Conservation (phyloP, 2,797 vertebrate species). For the Nasua narica region DNA sequence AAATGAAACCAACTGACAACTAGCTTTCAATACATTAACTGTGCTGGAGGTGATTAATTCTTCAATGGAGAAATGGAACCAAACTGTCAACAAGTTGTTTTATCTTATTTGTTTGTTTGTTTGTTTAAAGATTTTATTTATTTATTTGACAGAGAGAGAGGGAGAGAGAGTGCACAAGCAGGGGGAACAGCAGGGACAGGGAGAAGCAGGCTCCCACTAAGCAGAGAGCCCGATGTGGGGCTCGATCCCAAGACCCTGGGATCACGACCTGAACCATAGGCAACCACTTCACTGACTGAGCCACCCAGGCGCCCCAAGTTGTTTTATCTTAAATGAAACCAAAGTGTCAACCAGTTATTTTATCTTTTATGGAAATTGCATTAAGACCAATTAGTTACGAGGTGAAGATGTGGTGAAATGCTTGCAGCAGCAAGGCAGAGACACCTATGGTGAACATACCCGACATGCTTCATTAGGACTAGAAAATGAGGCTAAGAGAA, state of each 20-base stretch:
- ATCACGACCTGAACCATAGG: no score
- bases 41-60: background rate
- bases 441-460: background rate
- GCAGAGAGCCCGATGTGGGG: no score
- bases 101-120: background rate
- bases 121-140: no score
- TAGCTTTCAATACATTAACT: background rate
- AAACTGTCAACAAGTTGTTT: background rate
- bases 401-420: background rate
- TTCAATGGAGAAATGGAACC: background rate
- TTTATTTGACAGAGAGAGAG: no score
- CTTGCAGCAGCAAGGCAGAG: background rate
- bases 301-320: background rate
- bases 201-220: no score
- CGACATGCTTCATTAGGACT: background rate
- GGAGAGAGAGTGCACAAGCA: no score
- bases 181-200: no score
- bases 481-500: background rate
- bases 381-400: background rate
- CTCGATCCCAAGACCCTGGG: no score
- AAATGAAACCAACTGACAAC: background rate
- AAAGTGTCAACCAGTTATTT: background rate
- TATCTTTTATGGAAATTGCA: background rate
- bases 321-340: background rate
- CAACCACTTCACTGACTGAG: no score